A percentile compares a stretch with the other conserved stretches of the same genome.
phyloP scores from a whole-genome alignment of 1,140 invertebrate species.

The Drosophila paulistorum region DNA sequence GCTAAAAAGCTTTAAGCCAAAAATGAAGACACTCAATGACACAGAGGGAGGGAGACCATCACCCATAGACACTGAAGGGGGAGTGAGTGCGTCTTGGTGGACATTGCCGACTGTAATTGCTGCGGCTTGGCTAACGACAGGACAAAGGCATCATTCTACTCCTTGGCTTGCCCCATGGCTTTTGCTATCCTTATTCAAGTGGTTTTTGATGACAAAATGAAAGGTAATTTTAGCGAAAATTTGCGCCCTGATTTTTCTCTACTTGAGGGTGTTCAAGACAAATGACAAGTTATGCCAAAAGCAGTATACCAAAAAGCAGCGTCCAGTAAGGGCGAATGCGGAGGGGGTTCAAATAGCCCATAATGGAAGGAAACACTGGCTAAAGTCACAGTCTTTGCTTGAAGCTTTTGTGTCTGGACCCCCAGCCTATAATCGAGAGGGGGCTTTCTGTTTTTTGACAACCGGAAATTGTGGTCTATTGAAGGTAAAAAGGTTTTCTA shows the following conservation, averaged over 20 bases:
- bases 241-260: conserved; percentile 56
- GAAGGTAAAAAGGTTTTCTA: conserved; percentile 51
- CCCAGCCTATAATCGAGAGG: conserved; percentile 49
- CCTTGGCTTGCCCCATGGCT: conserved; percentile 39
- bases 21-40: conserved; percentile 43
- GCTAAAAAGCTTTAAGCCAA: conserved; percentile 65
- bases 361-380: conserved; percentile 13
- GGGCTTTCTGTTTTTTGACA: conserved; percentile 42
- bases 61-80: neutral
- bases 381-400: conserved; percentile 18
- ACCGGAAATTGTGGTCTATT: conserved; percentile 71
- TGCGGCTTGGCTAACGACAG: conserved; percentile 64
- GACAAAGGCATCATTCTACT: conserved; percentile 27
- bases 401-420: conserved; percentile 60
- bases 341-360: neutral
- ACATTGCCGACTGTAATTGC: conserved; percentile 76
- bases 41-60: neutral
- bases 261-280: conserved; percentile 58
- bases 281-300: conserved; percentile 71
- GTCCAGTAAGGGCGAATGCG: neutral
- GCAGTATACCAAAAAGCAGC: conserved; percentile 11
- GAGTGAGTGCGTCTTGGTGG: conserved; percentile 25
- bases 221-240: conserved; percentile 79
- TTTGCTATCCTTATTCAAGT: conserved; percentile 67
- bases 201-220: conserved; percentile 82